Conservation (phyloP, 2,113 vertebrate species). For the Sprattus sprattus region DNA sequence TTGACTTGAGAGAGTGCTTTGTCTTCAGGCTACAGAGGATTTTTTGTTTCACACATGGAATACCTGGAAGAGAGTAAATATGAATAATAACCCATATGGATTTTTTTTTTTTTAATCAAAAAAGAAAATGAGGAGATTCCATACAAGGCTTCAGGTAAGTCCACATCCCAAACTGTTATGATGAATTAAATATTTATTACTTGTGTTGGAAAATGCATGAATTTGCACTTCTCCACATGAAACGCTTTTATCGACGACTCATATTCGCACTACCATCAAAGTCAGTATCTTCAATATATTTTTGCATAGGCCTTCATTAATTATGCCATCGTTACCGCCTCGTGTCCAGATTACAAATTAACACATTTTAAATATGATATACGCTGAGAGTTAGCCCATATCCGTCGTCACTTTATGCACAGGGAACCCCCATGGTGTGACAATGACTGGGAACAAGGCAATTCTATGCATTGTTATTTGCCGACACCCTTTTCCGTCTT, state of each 20-base stretch:
- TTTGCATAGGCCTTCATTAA: background rate
- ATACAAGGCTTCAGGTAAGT: background rate
- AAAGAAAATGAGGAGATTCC: background rate
- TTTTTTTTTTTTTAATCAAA: background rate
- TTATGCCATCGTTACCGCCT: background rate
- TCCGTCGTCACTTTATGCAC: background rate
- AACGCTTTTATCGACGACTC: background rate
- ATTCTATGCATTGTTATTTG: constrained; percentile 19
- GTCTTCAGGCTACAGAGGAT: background rate
- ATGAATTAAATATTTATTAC: background rate
- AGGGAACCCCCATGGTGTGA: background rate
- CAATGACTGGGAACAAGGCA: constrained; percentile 12
- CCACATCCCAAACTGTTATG: background rate
- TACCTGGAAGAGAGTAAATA: background rate
- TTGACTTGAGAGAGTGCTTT: background rate
- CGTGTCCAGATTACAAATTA: background rate
- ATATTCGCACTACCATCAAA: background rate
- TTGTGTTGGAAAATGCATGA: background rate
- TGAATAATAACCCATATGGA: background rate
- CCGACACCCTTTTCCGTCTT: constrained; percentile 41
- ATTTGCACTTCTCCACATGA: background rate
- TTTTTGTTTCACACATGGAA: background rate
- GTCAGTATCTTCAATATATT: background rate
- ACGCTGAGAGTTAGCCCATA: background rate
- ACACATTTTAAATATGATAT: background rate